These are phyloP conservation scores for Eristalinus sepulchralis DNA, from an alignment of 2,888 invertebrate genomes.

Conservation along the genomic window DNA sequence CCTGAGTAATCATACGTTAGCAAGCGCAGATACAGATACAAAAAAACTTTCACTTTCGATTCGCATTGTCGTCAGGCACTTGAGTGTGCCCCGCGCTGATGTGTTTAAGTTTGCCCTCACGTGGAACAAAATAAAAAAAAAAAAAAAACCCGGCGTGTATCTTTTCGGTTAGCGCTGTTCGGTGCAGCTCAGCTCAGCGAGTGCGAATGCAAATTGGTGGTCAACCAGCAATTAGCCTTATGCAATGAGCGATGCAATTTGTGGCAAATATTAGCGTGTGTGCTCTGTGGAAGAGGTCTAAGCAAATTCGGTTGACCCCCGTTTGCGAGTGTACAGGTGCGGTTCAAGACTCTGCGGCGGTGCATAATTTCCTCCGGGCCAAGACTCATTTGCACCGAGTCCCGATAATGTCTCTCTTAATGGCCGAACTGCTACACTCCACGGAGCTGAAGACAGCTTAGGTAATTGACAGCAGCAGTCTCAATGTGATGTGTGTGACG, in stretches of 20 bases:
- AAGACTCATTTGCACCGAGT: constrained; percentile 1
- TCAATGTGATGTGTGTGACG: neutral
- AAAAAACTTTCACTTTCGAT: neutral
- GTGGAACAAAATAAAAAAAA: neutral
- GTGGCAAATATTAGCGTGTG: constrained; percentile 51
- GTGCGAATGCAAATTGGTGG: constrained; percentile 23
- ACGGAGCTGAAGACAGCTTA: neutral
- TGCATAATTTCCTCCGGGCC: constrained; percentile 31
- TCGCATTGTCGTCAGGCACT: constrained; percentile 8
- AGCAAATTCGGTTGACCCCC: neutral
- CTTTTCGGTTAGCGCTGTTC: constrained; percentile 43
- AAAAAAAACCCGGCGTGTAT: constrained; percentile 11
- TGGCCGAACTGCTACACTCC: neutral
- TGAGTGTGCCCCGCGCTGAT: neutral
- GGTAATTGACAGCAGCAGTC: neutral
- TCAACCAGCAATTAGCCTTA: constrained; percentile 13
- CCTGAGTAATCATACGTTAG: neutral
- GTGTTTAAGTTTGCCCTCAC: constrained; percentile 27
- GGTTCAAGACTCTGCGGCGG: constrained; percentile 4
- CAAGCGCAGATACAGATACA: neutral
- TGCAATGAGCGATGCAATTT: constrained; percentile 59
- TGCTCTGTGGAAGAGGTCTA: constrained; percentile 10
- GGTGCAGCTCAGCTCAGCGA: constrained; percentile 25
- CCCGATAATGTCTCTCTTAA: neutral
- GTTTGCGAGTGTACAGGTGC: neutral